Evolutionary conservation across 2,888 invertebrate species (phyloP), one percentile per base, ranked within the genome.

Genomic region (Malachius bipustulatus): DNA sequence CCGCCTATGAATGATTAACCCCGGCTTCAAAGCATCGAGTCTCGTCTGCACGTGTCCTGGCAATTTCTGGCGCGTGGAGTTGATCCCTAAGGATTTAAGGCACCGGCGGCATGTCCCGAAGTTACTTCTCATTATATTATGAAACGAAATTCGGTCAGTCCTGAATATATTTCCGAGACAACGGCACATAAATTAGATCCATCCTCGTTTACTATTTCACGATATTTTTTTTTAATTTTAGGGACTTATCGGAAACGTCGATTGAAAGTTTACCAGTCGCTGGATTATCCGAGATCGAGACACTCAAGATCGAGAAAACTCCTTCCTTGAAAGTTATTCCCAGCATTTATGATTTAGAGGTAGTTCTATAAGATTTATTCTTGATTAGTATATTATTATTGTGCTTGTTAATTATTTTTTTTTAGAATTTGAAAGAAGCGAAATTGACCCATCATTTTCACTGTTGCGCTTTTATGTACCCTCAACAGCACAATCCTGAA

Each of bases 381-480:
- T 19, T n/a, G 24, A 19, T 19, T 19, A 19, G 6, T 19, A 19
- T 19, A 19, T 6, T n/a, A 19, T 19, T 8, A n/a, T 19, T 19
- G 6, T 6, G 6, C 6, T 19, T 19, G n/a, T 19, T 19, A 8
- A 19, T 19, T 8, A 8, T 8, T 41, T 47, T 45, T 39, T 47
- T 51, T 3, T 58, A 83, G 82, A 70, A 71, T 54, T 62, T 84
- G 41, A 70, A 75, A 55, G 69, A 68, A 50, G 83, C 83, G 0
- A 69, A 69, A 53, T 64, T 90, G 39, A 88, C 87, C 1, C 88
- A 88, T 58, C 80, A 84, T 32, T 87, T 88, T 60, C 89, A 90
- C 54, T 90, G 90, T 63, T 90, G 90, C 59, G 89, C 89, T 4
- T 89, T 89, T 61, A 73, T 76, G 51, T 83, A 77, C 57, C 88